Base-by-base conservation (phyloP, 2,797 vertebrate species). In the Lepus oiostolus region DNA sequence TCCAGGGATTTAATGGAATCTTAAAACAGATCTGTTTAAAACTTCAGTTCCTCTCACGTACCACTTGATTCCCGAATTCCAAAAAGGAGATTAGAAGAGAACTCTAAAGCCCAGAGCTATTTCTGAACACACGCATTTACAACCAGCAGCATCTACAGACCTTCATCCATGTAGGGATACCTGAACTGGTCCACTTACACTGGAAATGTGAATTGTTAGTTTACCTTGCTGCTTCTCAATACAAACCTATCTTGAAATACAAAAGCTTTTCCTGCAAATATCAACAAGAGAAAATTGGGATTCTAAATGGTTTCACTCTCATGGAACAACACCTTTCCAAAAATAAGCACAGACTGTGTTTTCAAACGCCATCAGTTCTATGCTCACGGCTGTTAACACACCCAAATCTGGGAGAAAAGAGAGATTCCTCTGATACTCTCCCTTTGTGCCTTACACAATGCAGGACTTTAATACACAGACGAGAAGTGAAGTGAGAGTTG, bases 221-320 rank as follows among this genome's bases (percentile, higher is more conserved):
- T 90, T 67, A 54, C 12, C 54, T 75, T 81, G 42, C 52, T 50
- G 71, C 72, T 79, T 91, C 83, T 91, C 81, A 74, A 32, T 58
- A 87, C 91, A 85, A 82, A 92, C 72, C 13, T 28, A 85, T 21
- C 52, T 79, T 60, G 21, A 95, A 86, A 74, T 70, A 90, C 24
- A 89, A 88, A 91, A 94, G 58, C 93, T 71, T 67, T 60, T 60
- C 92, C 94, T 71, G 26, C 50, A 32, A 65, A 28, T 32, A 35
- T 63, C 88, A 93, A 62, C 26, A 93, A 91, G 75, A 91, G 32
- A 22, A 94, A 74, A 85, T 42, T 26, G 10, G 42, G 84, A 74
- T 91, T 86, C 63, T 62, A 87, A 74, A 42, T 28, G 62, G 35
- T 30, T 86, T 77, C 58, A 90, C 42, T 83, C 14, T 81, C 35